phyloP scores from a whole-genome alignment of 2,888 invertebrate genomes.

The Byasa hedistus region DNA sequence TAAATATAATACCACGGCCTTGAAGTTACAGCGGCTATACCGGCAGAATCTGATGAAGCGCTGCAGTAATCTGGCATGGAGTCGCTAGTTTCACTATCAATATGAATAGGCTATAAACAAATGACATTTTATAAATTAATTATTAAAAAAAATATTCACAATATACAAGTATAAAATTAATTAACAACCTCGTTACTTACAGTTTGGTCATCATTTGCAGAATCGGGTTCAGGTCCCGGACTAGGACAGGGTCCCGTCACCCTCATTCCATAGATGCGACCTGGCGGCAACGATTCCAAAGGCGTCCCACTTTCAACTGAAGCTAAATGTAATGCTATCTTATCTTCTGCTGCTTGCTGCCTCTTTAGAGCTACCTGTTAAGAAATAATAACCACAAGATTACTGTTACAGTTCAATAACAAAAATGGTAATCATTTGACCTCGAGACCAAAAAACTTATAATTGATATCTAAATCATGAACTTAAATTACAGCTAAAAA shows the following conservation, averaged over 20 bases:
- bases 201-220: slow-evolving; percentile 64
- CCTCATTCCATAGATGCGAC: slow-evolving; percentile 93
- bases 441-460: neutral
- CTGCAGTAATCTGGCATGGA: slow-evolving; percentile 70
- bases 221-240: slow-evolving; percentile 70
- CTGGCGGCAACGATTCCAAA: slow-evolving; percentile 89
- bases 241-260: slow-evolving; percentile 87
- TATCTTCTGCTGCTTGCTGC: slow-evolving; percentile 98
- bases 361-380: slow-evolving; percentile 94
- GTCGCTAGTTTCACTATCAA: slow-evolving; percentile 74
- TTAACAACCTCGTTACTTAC: slow-evolving; percentile 44
- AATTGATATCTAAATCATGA: neutral
- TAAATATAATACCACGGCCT: slow-evolving; percentile 29
- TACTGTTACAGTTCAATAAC: too few species aligned
- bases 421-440: too few species aligned
- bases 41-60: slow-evolving; percentile 62
- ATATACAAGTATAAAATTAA: too few species aligned
- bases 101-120: slow-evolving; percentile 63
- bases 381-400: neutral
- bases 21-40: slow-evolving; percentile 42
- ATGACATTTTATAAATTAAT: slow-evolving; percentile 14
- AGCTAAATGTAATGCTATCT: slow-evolving; percentile 94
- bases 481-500: neutral
- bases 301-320: slow-evolving; percentile 80
- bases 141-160: too few species aligned